phyloP scores from a whole-genome alignment of 2,888 invertebrate genomes.

The Lasioglossum marginatum region DNA sequence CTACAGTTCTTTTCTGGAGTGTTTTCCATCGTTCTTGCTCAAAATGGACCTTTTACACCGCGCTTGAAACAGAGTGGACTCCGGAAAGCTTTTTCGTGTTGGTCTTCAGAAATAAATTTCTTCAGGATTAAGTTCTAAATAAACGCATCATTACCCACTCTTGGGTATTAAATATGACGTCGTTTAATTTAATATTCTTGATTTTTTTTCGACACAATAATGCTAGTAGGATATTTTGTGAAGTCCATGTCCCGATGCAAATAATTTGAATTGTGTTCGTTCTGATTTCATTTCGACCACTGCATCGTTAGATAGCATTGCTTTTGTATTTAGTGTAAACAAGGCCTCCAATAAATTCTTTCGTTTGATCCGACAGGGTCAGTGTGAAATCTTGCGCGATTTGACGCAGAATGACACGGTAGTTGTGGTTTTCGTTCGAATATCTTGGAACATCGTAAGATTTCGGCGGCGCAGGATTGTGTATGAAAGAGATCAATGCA shows the following conservation, averaged over 20 bases:
- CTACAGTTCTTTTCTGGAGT: neutral
- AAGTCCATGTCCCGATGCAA: no score
- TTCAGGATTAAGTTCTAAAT: neutral
- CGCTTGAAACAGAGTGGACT: neutral
- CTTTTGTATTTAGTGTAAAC: neutral
- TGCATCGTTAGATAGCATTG: neutral
- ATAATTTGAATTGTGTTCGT: no score
- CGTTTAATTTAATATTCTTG: neutral
- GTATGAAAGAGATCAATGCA: constrained; percentile 15
- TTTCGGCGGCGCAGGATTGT: neutral
- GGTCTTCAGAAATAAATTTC: neutral
- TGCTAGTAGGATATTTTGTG: no score
- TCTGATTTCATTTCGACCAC: no score
- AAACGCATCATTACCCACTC: neutral
- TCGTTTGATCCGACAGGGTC: neutral
- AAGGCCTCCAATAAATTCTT: neutral
- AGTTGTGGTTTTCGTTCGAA: neutral
- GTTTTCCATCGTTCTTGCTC: neutral
- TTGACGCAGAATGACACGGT: neutral
- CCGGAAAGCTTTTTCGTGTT: neutral
- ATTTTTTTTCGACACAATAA: neutral
- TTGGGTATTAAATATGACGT: neutral
- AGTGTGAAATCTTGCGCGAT: neutral
- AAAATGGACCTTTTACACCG: neutral
- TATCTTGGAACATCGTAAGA: neutral